These are phyloP conservation scores for Linnaemya vulpina DNA, from an alignment of 2,888 invertebrate genomes.

Conservation along the genomic window DNA sequence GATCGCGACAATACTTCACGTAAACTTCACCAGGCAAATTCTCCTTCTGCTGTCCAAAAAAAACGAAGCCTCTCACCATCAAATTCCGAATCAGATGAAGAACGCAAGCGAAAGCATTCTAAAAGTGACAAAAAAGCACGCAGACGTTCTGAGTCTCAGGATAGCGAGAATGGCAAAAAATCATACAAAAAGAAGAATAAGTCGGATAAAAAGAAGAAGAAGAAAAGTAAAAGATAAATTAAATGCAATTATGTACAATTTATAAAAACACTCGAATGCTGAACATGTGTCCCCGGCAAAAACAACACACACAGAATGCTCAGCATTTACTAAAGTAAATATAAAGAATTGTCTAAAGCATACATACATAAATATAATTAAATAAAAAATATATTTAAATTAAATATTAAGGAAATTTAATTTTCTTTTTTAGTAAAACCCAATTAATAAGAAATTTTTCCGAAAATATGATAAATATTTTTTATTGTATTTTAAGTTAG, in stretches of 20 bases:
- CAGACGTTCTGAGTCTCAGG: constrained; percentile 62
- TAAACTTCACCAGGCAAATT: constrained; percentile 48
- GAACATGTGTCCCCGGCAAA: constrained; percentile 3
- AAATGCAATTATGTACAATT: constrained; percentile 26
- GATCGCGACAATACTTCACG: constrained; percentile 46
- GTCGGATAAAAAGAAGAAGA: constrained; percentile 68
- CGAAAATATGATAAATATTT: constrained; percentile 42
- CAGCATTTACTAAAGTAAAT: constrained; percentile 49
- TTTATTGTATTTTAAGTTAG: constrained; percentile 45
- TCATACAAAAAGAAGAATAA: constrained; percentile 66
- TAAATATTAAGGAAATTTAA: constrained; percentile 68
- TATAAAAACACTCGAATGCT: constrained; percentile 39
- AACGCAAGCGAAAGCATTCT: constrained; percentile 60
- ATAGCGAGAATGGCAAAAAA: constrained; percentile 64
- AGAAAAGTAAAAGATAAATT: constrained; percentile 67
- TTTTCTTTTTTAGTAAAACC: constrained; percentile 66
- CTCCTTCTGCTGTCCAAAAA: constrained; percentile 48
- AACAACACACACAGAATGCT: constrained; percentile 13
- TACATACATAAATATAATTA: constrained; percentile 42
- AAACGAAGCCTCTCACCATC: constrained; percentile 54
- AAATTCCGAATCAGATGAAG: constrained; percentile 55
- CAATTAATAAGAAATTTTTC: constrained; percentile 46
- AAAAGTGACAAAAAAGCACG: constrained; percentile 63
- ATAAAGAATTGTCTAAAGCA: constrained; percentile 58
- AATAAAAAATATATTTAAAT: constrained; percentile 54